phyloP scores from a whole-genome alignment of 2,888 invertebrate species.

The Stenodema calcarata region DNA sequence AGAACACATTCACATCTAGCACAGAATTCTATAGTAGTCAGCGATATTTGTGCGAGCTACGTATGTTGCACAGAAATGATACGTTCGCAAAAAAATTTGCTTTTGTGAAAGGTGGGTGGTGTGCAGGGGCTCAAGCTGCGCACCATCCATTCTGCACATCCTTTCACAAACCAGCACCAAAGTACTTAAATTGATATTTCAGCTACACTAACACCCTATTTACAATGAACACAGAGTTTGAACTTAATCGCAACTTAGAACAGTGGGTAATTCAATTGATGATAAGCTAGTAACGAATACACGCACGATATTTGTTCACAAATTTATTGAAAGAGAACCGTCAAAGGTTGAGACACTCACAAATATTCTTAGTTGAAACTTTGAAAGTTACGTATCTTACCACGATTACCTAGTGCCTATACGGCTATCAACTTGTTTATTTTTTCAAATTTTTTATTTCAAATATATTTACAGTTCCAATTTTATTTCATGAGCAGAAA shows the following conservation, averaged over 20 bases:
- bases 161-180: not conserved
- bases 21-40: not conserved
- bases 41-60: not conserved
- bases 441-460: not conserved
- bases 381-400: not conserved
- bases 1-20: not conserved
- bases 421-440: not conserved
- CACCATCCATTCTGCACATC: slow-evolving; percentile 28
- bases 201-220: not conserved
- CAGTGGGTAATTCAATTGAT: not conserved
- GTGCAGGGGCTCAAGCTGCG: slow-evolving; percentile 29
- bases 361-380: not conserved
- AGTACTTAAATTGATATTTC: not conserved
- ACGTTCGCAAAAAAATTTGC: not conserved
- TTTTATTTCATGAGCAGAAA: not conserved
- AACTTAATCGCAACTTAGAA: not conserved
- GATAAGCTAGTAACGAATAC: not conserved
- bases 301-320: not conserved
- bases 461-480: not conserved
- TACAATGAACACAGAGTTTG: not conserved
- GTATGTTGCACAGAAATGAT: not conserved
- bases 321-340: not conserved
- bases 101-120: slow-evolving; percentile 12
- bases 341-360: not conserved
- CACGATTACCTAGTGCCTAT: not conserved